These are phyloP conservation scores for Prunella himalayana DNA, from an alignment of 2,113 vertebrate species.

Conservation along the genomic window DNA sequence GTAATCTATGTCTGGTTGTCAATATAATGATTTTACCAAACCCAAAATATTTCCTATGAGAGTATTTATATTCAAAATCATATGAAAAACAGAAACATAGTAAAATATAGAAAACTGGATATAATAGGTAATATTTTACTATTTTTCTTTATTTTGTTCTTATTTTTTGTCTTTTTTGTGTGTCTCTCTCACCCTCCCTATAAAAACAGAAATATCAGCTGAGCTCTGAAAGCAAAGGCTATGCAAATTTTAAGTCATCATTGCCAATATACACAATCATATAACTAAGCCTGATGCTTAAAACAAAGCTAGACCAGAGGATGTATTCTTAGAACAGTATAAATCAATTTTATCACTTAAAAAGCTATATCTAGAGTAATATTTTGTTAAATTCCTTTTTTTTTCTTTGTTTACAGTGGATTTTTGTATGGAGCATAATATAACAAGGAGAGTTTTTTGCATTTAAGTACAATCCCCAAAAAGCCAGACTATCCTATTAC, in stretches of 20 bases:
- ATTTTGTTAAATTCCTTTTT: background rate
- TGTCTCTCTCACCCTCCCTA: background rate
- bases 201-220: background rate
- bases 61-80: background rate
- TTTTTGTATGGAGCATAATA: background rate
- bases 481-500: background rate
- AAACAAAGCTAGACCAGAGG: background rate
- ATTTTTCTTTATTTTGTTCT: background rate
- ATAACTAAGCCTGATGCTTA: background rate
- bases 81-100: background rate
- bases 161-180: background rate
- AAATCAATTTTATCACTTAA: background rate
- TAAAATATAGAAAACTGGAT: background rate
- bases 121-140: background rate
- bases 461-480: background rate
- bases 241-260: background rate
- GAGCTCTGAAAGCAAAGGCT: background rate
- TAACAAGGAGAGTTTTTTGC: background rate
- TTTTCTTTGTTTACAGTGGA: background rate
- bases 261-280: background rate
- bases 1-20: background rate
- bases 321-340: background rate
- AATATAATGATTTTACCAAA: background rate
- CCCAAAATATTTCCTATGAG: background rate
- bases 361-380: background rate